phyloP scores from a whole-genome alignment of 1,140 invertebrate genomes.

The Penaeus chinensis region DNA sequence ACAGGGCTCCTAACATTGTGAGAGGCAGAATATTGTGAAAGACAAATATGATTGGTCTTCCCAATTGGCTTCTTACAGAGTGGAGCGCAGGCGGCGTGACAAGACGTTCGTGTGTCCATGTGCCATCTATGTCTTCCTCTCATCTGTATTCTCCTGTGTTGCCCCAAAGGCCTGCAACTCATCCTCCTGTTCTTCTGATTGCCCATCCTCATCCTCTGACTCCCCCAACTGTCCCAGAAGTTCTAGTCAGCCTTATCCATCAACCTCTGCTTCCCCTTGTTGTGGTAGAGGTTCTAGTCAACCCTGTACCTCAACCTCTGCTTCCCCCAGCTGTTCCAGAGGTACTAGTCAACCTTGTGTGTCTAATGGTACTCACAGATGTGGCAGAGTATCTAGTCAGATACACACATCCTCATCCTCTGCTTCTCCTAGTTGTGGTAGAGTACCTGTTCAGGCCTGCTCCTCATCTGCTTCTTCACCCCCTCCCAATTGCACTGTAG shows the following conservation, averaged over 20 bases:
- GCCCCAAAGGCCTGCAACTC: constrained; percentile 54
- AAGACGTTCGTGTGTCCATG: constrained; percentile 58
- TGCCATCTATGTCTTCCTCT: constrained; percentile 62
- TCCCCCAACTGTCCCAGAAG: constrained; percentile 44
- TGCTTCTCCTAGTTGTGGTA: constrained; percentile 24
- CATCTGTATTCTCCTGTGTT: constrained; percentile 60
- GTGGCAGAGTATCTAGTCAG: constrained; percentile 47
- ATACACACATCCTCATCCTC: constrained; percentile 23
- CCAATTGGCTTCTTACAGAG: constrained; percentile 56
- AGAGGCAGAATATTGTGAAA: constrained; percentile 28
- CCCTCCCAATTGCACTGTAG: constrained; percentile 28
- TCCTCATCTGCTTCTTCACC: constrained; percentile 27
- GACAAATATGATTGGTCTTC: constrained; percentile 51
- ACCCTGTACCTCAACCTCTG: constrained; percentile 29
- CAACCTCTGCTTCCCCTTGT: constrained; percentile 25
- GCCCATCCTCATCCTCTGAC: constrained; percentile 47
- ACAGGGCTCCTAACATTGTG: constrained; percentile 3
- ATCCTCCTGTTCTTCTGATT: constrained; percentile 43
- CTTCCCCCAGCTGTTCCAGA: constrained; percentile 28
- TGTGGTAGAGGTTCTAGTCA: constrained; percentile 46
- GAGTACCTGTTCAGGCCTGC: constrained; percentile 34
- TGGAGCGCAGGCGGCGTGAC: constrained; percentile 59
- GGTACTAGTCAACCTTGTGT: constrained; percentile 26
- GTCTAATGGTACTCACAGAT: constrained; percentile 31
- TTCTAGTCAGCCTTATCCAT: constrained; percentile 46